These are phyloP conservation scores for Macquaria ambigua DNA, from an alignment of 2,113 vertebrate species.

Conservation along the genomic window DNA sequence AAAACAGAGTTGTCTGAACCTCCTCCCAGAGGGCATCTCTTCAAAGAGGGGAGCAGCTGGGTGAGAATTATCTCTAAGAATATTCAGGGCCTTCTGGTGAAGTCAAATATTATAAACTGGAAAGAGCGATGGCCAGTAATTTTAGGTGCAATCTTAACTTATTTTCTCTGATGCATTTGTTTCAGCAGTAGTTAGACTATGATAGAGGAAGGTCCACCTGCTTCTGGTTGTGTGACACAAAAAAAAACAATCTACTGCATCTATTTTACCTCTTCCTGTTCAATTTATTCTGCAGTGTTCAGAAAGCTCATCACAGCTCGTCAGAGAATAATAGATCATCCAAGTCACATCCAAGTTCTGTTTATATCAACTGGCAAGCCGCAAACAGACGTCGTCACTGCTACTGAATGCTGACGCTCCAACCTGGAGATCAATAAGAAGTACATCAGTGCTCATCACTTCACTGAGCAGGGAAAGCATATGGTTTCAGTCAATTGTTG, in stretches of 20 bases:
- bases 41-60: not conserved
- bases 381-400: conserved; percentile 1
- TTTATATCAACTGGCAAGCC: conserved; percentile 17
- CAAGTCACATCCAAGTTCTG: not conserved
- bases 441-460: not conserved
- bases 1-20: not conserved
- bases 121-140: not conserved
- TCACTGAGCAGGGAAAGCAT: not conserved
- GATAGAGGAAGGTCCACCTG: not conserved
- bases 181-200: not conserved
- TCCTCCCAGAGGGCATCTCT: not conserved
- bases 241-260: not conserved
- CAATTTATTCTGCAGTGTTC: not conserved
- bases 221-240: not conserved
- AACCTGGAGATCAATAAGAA: conserved; percentile 43
- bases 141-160: not conserved
- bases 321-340: not conserved
- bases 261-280: not conserved
- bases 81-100: conserved; percentile 1
- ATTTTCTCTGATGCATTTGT: not conserved
- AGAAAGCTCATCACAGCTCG: not conserved
- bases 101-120: conserved; percentile 12
- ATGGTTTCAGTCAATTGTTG: conserved; percentile 8
- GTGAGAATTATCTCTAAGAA: not conserved
- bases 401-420: conserved; percentile 36